A percentile compares a stretch with the other conserved stretches of the same genome.
Evolutionary conservation across 2,113 vertebrate species (phyloP).

Genomic region (Mus musculus): GRCm39 chr7:115963001-115963500

Average conservation of each 20-base stretch:
- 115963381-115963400: not conserved
- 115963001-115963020: not conserved
- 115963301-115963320: not conserved
- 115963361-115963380: not conserved
- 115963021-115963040: not conserved
- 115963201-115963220: constrained; percentile 40
- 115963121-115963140: not conserved
- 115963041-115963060: not conserved
- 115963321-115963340: not conserved
- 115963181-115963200: not conserved
- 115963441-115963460: constrained; percentile 45
- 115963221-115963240: constrained; percentile 7
- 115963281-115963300: not conserved
- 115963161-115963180: not conserved
- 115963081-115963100: too few species aligned
- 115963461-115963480: constrained; percentile 41
- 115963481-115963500: constrained; percentile 31
- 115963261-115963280: constrained; percentile 19
- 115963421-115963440: constrained; percentile 30
- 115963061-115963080: not conserved
- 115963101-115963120: not conserved
- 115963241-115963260: constrained; percentile 35
- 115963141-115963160: not conserved
- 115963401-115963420: not conserved
- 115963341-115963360: not conserved